phyloP scores from a whole-genome alignment of 2,888 invertebrate genomes.

The Pocota personata region DNA sequence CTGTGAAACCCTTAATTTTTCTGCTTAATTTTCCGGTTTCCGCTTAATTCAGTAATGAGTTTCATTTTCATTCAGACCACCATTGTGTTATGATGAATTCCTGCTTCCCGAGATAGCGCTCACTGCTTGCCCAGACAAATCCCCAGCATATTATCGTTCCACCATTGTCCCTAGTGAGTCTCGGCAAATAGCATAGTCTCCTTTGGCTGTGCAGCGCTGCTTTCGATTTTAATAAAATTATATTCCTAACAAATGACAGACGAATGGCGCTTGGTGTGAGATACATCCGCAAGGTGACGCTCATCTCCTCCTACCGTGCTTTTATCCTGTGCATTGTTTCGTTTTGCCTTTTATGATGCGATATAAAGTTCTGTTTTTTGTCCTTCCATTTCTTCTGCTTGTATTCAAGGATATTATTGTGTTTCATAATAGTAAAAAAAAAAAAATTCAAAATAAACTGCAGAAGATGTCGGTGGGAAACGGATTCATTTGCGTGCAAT shows the following conservation, averaged over 20 bases:
- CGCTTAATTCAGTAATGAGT: conserved; percentile 74
- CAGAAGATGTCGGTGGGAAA: conserved; percentile 59
- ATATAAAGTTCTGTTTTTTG: conserved; percentile 58
- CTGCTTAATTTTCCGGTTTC: conserved; percentile 75
- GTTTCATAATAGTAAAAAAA: conserved; percentile 26
- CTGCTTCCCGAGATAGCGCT: conserved; percentile 6
- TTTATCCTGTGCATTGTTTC: conserved; percentile 69
- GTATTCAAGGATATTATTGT: conserved; percentile 60
- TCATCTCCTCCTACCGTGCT: background rate
- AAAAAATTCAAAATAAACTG: conserved; percentile 57
- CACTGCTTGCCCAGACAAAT: conserved; percentile 13
- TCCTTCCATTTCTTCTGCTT: conserved; percentile 14
- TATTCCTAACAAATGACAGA: conserved; percentile 68
- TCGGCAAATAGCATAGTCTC: conserved; percentile 57
- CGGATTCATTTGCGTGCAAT: conserved; percentile 71
- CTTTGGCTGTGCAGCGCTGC: conserved; percentile 29
- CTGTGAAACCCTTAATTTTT: conserved; percentile 63
- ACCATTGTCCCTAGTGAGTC: conserved; percentile 64
- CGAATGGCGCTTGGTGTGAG: conserved; percentile 45
- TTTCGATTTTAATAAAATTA: conserved; percentile 74
- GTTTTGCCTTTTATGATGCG: conserved; percentile 59
- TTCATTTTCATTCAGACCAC: conserved; percentile 69
- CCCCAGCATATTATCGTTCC: conserved; percentile 31
- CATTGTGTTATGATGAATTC: conserved; percentile 52
- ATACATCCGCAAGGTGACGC: conserved; percentile 62